These are phyloP conservation scores for Druon quercuslanigerum DNA, from an alignment of 1,140 invertebrate genomes.

Conservation along the genomic window DNA sequence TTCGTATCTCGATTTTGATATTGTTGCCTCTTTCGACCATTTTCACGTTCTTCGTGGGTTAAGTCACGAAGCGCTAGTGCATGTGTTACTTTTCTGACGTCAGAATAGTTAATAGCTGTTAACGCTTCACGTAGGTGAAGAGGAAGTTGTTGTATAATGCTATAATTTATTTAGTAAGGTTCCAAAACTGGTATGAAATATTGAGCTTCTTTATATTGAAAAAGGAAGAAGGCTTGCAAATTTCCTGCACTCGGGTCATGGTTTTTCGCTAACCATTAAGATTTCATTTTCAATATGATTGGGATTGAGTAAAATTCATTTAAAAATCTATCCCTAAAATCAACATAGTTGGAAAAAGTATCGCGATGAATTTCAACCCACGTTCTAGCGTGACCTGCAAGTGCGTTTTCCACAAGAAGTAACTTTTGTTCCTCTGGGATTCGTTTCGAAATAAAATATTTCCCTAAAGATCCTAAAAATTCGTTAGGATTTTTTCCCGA, in stretches of 20 bases:
- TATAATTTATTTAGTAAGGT: conserved; percentile 49
- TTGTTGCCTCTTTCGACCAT: conserved; percentile 23
- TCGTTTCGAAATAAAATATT: too few species aligned
- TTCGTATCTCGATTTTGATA: neutral
- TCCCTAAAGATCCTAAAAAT: too few species aligned
- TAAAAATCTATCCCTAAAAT: conserved; percentile 40
- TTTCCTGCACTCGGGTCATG: too few species aligned
- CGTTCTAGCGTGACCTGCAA: conserved; percentile 27
- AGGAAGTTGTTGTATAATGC: conserved; percentile 45
- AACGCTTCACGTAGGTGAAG: conserved; percentile 34
- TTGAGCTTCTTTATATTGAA: too few species aligned
- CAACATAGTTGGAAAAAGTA: neutral
- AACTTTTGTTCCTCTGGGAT: too few species aligned
- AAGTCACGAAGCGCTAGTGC: conserved; percentile 42
- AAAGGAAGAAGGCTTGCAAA: too few species aligned
- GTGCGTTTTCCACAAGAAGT: neutral
- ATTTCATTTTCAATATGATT: too few species aligned
- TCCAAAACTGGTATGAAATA: too few species aligned
- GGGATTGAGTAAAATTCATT: conserved; percentile 49
- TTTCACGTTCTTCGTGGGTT: conserved; percentile 34
- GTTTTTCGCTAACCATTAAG: conserved; percentile 37
- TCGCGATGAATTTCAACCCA: conserved; percentile 25
- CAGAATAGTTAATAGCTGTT: conserved; percentile 33
- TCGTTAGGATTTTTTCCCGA: too few species aligned
- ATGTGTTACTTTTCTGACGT: conserved; percentile 39